Percentiles rank a stretch among this genome's conserved stretches.
Evolutionary conservation across 2,888 invertebrate species (phyloP).

Genomic region (Hipparchia semele): DNA sequence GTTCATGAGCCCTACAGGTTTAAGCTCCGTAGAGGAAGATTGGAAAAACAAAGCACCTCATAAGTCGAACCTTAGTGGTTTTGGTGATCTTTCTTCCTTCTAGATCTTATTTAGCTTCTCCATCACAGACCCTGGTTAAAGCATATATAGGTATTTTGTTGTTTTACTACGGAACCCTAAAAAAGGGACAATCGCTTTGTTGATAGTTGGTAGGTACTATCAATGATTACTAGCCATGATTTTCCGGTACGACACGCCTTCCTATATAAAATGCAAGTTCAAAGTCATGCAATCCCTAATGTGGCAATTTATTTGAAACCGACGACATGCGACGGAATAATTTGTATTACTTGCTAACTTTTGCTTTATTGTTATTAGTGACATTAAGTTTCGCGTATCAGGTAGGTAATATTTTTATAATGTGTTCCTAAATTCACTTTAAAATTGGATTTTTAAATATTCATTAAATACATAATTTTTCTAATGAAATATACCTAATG

Average conservation of each 20-base stretch:
- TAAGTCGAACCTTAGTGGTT: no score
- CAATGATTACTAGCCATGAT: conserved; percentile 60
- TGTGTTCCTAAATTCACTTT: background rate
- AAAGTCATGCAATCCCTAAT: conserved; percentile 70
- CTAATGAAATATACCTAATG: conserved; percentile 19
- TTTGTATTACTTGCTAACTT: conserved; percentile 49
- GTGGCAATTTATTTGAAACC: conserved; percentile 49
- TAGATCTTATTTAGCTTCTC: no score
- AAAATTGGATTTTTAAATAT: background rate
- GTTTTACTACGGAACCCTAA: background rate
- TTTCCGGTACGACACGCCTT: conserved; percentile 76
- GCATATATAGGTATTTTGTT: no score
- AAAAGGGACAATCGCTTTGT: conserved; percentile 35
- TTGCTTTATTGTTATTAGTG: conserved; percentile 49
- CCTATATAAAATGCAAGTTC: conserved; percentile 76
- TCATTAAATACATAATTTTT: background rate
- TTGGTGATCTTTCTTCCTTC: no score
- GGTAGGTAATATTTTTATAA: conserved; percentile 50
- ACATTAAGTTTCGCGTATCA: conserved; percentile 53
- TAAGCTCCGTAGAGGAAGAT: no score
- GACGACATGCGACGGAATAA: conserved; percentile 60
- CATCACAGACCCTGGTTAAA: no score
- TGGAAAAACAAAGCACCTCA: no score
- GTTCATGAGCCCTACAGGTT: no score
- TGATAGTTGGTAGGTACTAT: conserved; percentile 24